phyloP scores from a whole-genome alignment of 2,888 invertebrate species.

The Tipula unca region DNA sequence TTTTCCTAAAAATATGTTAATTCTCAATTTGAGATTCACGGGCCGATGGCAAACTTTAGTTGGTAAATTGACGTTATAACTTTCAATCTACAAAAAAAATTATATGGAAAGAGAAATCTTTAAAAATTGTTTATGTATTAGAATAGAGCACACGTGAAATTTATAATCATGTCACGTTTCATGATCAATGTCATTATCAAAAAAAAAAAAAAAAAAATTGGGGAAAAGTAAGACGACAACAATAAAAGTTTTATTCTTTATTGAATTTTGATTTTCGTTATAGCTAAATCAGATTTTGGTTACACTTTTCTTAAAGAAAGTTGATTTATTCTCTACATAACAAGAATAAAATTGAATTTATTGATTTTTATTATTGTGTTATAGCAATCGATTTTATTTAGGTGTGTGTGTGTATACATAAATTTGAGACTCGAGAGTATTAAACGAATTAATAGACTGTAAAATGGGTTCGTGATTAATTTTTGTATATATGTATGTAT shows the following conservation, averaged over 20 bases:
- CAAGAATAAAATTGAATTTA: neutral
- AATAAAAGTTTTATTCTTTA: neutral
- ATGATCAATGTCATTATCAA: neutral
- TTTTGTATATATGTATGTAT: neutral
- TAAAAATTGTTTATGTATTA: neutral
- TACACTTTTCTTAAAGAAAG: neutral
- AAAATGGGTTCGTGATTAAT: neutral
- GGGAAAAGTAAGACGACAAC: neutral
- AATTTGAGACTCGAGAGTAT: neutral
- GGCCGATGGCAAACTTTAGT: too few species aligned
- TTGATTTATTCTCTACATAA: neutral
- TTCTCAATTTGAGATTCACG: too few species aligned
- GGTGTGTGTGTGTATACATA: neutral
- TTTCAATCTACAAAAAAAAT: too few species aligned
- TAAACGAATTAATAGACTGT: neutral
- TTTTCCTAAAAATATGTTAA: too few species aligned
- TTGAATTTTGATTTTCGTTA: neutral
- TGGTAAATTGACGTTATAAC: too few species aligned
- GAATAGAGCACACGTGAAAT: neutral
- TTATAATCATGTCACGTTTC: neutral
- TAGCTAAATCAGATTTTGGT: neutral
- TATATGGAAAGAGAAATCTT: neutral
- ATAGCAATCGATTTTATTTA: neutral
- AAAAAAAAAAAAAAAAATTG: neutral
- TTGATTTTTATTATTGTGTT: neutral